Evolutionary conservation across 2,888 invertebrate species (phyloP), one percentile per base, ranked within the genome.

Genomic region (Agriopis leucophaearia): DNA sequence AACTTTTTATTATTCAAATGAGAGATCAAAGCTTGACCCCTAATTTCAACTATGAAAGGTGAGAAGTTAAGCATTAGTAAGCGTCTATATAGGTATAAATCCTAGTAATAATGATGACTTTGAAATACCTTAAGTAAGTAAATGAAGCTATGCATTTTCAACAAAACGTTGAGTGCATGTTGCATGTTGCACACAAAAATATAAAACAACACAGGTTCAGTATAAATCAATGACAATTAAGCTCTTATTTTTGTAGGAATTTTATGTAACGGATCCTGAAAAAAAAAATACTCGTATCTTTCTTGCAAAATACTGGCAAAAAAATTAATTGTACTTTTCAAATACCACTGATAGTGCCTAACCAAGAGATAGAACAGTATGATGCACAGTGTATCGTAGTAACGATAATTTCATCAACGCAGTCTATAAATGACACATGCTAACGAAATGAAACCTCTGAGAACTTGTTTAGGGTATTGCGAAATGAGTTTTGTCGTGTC

Each of bases 401-500:
- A 1, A 57, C 51, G 47, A 56, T 16, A 15, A 64, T 64, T 61
- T 59, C 51, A 15, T 55, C 57, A 65, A 55, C 55, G 66, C 42
- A 63, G 59, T 61, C 60, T 57, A 69, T 18, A 55, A 68, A 54
- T 69, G 73, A 58, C 67, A 73, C 65, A 71, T 65, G 69, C 61
- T 69, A 73, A 68, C 69, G 68, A 71, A 70, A 60, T 74, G 72
- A 67, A 60, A 66, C 70, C 64, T 63, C 68, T 69, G 56, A 69
- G 45, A 74, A 74, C 75, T 69, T 38, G 74, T 75, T 75, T 70
- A 68, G 50, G 61, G 59, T 63, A 65, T 75, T 74, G 58, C 75
- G 66, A 70, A 74, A 74, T 64, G 47, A 69, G 51, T 66, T 68
- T 69, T 69, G 57, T 64, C 64, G 64, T 63, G 63, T 40, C 40